phyloP scores from a whole-genome alignment of 2,797 vertebrate genomes.

The Cyprinella venusta region DNA sequence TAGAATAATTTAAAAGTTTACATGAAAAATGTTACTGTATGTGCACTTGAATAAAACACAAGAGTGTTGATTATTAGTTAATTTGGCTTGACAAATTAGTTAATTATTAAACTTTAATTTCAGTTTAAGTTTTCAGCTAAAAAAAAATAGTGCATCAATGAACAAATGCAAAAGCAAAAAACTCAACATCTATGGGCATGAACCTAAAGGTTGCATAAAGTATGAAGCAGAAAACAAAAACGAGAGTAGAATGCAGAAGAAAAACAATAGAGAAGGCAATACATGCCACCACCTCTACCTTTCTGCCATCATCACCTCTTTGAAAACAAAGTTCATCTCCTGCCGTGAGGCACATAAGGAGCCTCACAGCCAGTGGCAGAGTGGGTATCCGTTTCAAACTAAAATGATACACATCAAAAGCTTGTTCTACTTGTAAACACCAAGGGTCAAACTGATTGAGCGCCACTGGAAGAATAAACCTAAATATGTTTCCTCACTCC shows the following conservation, averaged over 20 bases:
- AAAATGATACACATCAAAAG: conserved; percentile 59
- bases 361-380: conserved; percentile 50
- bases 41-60: background rate
- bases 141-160: background rate
- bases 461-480: conserved; percentile 48
- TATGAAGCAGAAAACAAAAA: background rate
- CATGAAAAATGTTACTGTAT: background rate
- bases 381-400: conserved; percentile 22
- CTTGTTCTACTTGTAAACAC: conserved; percentile 54
- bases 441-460: conserved; percentile 42
- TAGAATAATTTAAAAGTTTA: background rate
- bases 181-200: background rate
- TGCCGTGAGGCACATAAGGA: conserved; percentile 41
- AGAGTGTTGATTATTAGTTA: background rate
- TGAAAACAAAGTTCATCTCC: conserved; percentile 55
- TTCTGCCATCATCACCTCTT: conserved; percentile 46
- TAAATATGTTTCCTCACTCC: conserved; percentile 41
- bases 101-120: background rate
- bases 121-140: background rate
- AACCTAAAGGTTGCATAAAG: background rate
- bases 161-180: background rate
- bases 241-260: conserved; percentile 18
- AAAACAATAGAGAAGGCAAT: conserved; percentile 15
- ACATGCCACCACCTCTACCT: conserved; percentile 20
- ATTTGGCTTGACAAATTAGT: no score